Evolutionary conservation across 1,140 invertebrate genomes (phyloP), one percentile per base, ranked within the genome.

Genomic region (Drosophila baimaii): DNA sequence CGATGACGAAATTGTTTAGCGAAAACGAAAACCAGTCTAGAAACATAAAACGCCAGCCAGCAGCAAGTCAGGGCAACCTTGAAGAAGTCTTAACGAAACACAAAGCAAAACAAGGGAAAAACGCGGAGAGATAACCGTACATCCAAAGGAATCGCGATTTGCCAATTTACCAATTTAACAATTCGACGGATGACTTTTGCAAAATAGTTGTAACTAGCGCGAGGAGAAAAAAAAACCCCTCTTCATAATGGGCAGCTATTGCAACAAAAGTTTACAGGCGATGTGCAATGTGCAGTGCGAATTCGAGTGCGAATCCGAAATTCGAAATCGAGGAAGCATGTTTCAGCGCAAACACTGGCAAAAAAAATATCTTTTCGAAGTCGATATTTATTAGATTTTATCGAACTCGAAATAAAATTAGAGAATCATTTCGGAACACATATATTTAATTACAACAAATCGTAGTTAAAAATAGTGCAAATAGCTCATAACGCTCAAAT

Each of bases 1-100:
- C 55, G 84, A 86, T 86, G 83, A 86, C 83, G 83, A 86, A 86
- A 86, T 83, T 83, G 66, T 68, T 83, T 70, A 86, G 83, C 84
- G 76, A 89, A 86, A 86, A 75, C 69, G 70, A 74, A 77, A 77
- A 86, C 83, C 83, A 86, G 83, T 86, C 83, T 86, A 86, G 83
- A 86, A 79, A 86, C 54, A 83, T 70, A 66, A 79, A 63, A 89
- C 62, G 55, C 62, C 51, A 56, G 61, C 44, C 51, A 79, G 65
- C 61, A 56, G 61, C 61, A n/a, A 66, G 12, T 33, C 61, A 9
- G 35, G n/a, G 61, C 83, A 86, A 86, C 83, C 83, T 86, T 86
- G 83, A 89, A 88, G 83, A 75, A 63, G 84, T 89, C 81, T 76
- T 76, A 77, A 72, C 79, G 81, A 75, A 58, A 54, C 57, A 75